Evolutionary conservation across 2,113 vertebrate species (phyloP), one percentile per base, ranked within the genome.

Genomic region (Onychorhynchus coronatus): DNA sequence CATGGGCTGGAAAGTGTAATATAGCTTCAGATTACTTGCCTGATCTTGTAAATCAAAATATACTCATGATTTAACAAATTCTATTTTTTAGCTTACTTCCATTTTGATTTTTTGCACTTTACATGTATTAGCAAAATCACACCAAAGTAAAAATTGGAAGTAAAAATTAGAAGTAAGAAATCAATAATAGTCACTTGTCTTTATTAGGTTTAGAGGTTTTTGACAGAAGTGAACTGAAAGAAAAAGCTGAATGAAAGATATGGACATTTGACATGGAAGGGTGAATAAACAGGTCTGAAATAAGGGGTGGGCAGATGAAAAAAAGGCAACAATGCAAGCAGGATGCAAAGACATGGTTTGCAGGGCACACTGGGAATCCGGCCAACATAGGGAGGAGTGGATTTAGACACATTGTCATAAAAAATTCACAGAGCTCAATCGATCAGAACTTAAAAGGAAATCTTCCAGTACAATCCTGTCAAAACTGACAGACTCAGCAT

Each of bases 401-500:
- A 46, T 82, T 89, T 70, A 89, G 67, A 88, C 41, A 76, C 30
- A 22, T 3, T 8, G 12, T 30, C 55, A 84, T 88, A 66, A 91
- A 94, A 88, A 84, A 96, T 55, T 85, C 46, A 79, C 18, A 5
- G 35, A 91, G 33, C 52, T 82, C 71, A 94, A 55, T 33, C 3
- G 1, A 96, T 92, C 49, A 83, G 47, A 93, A 87, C 47, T 67
- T 71, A 79, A 88, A 94, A 95, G 61, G 49, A 88, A 95, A 79
- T 19, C 76, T 93, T 95, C 35, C 41, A 59, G 88, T 59, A 73
- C 76, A 86, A 94, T 82, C 67, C 66, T 74, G 55, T 86, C 91
- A 91, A 85, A 90, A 91, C 3, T 70, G 88, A 88, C 88, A 76
- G 24, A 58, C 37, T 62, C 84, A 67, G 47, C 39, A 55, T 52